Percentiles rank a stretch among this genome's conserved stretches.
Conservation (phyloP, 1,140 invertebrate genomes). For the Drosophila arawakana region DNA sequence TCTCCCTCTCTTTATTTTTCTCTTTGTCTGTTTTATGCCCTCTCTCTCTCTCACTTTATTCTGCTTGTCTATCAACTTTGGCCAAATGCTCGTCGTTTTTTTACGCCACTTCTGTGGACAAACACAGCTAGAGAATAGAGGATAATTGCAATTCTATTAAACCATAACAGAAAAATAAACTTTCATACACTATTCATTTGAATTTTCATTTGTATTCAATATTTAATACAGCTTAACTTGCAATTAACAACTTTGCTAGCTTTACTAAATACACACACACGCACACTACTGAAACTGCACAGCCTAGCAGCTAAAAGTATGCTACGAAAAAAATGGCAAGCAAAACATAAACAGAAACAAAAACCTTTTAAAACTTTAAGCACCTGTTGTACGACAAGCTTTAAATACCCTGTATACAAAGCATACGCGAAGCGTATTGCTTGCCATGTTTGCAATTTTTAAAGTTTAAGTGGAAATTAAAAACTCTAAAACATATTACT, state of each 20-base stretch:
- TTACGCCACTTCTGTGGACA: neutral
- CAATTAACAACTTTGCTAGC: neutral
- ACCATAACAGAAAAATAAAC: neutral
- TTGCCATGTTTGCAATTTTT: neutral
- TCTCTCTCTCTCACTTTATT: neutral
- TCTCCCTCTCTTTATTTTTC: neutral
- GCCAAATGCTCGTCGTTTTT: neutral
- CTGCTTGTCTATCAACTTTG: conserved; percentile 7
- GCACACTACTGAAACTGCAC: conserved; percentile 7
- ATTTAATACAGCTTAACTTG: neutral
- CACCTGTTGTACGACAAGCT: conserved; percentile 16
- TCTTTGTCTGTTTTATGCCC: neutral
- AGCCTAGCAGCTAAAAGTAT: conserved; percentile 3
- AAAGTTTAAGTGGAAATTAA: too few relatives aligned
- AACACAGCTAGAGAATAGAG: neutral
- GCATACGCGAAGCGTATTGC: too few relatives aligned
- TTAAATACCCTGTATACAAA: neutral
- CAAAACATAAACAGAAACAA: neutral
- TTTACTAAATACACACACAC: neutral
- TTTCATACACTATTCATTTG: neutral
- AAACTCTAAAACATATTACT: too few relatives aligned
- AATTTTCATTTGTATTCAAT: neutral
- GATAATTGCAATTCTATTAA: neutral
- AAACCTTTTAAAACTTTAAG: neutral
- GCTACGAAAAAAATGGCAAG: neutral